These are phyloP conservation scores for Corythaixoides concolor DNA, from an alignment of 2,113 vertebrate species.

Conservation along the genomic window DNA sequence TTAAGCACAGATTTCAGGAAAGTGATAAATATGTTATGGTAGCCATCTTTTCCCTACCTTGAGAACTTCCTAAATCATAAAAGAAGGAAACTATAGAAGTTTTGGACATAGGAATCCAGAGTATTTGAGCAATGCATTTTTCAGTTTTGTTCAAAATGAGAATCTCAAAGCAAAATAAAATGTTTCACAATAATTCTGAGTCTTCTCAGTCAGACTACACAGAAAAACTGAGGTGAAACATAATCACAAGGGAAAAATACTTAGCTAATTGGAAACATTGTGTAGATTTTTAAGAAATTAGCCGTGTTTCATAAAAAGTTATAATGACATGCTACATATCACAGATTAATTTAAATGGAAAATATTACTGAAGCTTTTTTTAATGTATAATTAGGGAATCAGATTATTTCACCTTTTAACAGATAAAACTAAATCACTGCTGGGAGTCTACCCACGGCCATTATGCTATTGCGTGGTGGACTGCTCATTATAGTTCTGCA, in stretches of 20 bases:
- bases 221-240: neutral
- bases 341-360: neutral
- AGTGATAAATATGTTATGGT: neutral
- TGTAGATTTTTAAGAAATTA: neutral
- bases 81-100: neutral
- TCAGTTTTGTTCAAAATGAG: neutral
- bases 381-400: neutral
- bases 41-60: neutral
- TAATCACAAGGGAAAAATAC: neutral
- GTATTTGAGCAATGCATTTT: neutral
- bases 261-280: neutral
- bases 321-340: neutral
- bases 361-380: neutral
- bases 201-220: neutral
- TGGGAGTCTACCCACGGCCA: neutral
- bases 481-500: neutral
- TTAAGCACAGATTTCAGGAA: neutral
- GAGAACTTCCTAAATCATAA: neutral
- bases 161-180: neutral
- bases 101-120: neutral
- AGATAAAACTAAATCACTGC: neutral
- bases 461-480: neutral
- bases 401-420: conserved; percentile 12
- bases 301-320: neutral
- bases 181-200: neutral